These are phyloP conservation scores for Cottoperca gobio DNA, from an alignment of 2,797 vertebrate genomes.

Conservation along the genomic window DNA sequence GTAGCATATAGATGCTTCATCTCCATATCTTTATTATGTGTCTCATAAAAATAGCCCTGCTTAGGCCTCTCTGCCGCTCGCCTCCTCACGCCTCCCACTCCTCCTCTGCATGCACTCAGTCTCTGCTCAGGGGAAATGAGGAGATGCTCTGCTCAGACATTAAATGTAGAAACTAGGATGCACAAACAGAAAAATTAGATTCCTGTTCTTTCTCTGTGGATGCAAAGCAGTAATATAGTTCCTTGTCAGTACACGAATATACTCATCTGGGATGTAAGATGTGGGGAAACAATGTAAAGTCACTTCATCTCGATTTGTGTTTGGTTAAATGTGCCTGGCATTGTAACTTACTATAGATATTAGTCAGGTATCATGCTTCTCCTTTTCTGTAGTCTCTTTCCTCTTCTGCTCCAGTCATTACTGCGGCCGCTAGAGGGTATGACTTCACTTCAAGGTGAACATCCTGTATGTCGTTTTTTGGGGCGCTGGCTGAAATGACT, in stretches of 20 bases:
- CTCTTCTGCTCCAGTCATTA: too few relatives aligned
- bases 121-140: slow-evolving; percentile 62
- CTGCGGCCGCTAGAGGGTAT: too few relatives aligned
- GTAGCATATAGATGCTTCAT: slow-evolving; percentile 70
- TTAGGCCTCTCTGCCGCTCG: slow-evolving; percentile 38
- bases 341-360: not conserved
- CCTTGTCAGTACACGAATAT: not conserved
- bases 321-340: not conserved
- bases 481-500: not conserved
- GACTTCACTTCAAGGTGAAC: too few relatives aligned
- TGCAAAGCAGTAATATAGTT: slow-evolving; percentile 35
- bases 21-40: slow-evolving; percentile 78
- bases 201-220: slow-evolving; percentile 31
- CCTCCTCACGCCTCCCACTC: slow-evolving; percentile 54
- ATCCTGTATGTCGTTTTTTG: too few relatives aligned
- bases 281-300: not conserved
- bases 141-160: slow-evolving; percentile 54
- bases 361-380: not conserved
- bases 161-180: slow-evolving; percentile 61
- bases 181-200: slow-evolving; percentile 42
- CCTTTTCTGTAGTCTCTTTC: too few relatives aligned
- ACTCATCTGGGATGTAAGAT: not conserved
- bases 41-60: slow-evolving; percentile 76
- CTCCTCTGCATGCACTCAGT: slow-evolving; percentile 63
- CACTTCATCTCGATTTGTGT: not conserved